Evolutionary conservation across 30 jellyfish, hydroid and myxozoan species (phyloP), one percentile per base, ranked within the genome.

Genomic region (Aurelia aurita complex sp. Pacific): DNA sequence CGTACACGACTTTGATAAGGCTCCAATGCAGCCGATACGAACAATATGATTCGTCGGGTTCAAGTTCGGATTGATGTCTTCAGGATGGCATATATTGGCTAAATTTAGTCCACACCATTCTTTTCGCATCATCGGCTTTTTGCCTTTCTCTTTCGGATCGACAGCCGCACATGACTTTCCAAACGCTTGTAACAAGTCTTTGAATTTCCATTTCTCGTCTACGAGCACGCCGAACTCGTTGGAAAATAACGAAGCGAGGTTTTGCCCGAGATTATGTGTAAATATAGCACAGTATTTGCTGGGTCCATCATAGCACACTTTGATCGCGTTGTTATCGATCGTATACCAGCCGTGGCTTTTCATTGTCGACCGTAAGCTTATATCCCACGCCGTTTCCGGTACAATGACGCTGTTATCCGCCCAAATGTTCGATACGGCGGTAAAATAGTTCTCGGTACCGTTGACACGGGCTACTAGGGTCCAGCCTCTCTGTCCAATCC

Each of bases 381-480:
- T 52, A 61, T 94, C 99, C 77, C 92, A 76, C 43, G 98, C 97
- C 10, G 97, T 85, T 17, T 90, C 99, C 64, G 97, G 96, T 29
- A 83, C 79, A 11, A 94, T 79, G 9, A 94, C 98, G 73, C 98
- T 94, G 69, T 77, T 85, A 67, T 94, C 99, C 16, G 99, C 97
- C 99, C 99, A 94, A 40, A 96, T 92, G 93, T 94, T 94, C 17
- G 97, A 86, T 15, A 94, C 99, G 19, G 97, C 97, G 54, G 90
- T 88, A 73, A 94, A 94, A 51, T 94, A 96, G 97, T 94, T 88
- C 83, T 91, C 94, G 40, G 95, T 85, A 75, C 99, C 99, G 89
- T 89, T 86, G 74, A 94, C 96, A 54, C 97, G 97, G 89, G 99
- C 99, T 72, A 89, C 99, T 75, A 94, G 96, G 96, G 97, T 94